These are phyloP conservation scores for Regulus satrapa DNA, from an alignment of 2,113 vertebrate species.

Conservation along the genomic window DNA sequence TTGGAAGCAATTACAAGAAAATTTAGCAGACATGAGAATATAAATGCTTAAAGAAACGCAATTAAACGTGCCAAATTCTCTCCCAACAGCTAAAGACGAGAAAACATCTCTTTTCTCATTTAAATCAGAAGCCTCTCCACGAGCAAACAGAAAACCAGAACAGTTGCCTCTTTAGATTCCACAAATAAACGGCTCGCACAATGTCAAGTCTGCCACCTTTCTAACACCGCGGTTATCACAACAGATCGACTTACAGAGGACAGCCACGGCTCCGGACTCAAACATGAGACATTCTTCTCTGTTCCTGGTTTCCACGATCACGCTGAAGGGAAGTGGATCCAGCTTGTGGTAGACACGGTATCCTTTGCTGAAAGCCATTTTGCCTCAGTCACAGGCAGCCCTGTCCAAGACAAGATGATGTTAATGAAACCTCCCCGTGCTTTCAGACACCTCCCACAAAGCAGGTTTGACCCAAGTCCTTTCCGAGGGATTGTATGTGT, in stretches of 20 bases:
- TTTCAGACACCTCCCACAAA: background rate
- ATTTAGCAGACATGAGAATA: background rate
- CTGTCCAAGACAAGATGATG: slow-evolving; percentile 49
- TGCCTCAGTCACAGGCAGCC: slow-evolving; percentile 36
- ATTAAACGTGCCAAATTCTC: background rate
- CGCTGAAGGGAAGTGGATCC: slow-evolving; percentile 93
- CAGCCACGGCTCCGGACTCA: slow-evolving; percentile 93
- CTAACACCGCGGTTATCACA: background rate
- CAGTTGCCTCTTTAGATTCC: background rate
- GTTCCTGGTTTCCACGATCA: slow-evolving; percentile 90
- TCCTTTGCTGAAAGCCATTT: slow-evolving; percentile 98
- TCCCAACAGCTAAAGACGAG: background rate
- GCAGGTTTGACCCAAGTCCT: background rate
- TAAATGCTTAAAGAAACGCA: background rate
- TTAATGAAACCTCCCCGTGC: background rate
- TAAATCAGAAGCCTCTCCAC: background rate
- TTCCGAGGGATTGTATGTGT: background rate
- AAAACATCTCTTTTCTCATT: background rate
- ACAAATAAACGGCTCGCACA: background rate
- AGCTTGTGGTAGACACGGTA: slow-evolving; percentile 95
- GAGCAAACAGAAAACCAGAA: background rate
- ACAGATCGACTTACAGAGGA: slow-evolving; percentile 85
- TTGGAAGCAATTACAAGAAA: background rate
- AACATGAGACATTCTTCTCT: slow-evolving; percentile 96
- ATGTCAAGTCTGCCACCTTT: background rate